Base-by-base conservation (phyloP, 2,113 vertebrate genomes). In the Illadopsis cleaveri region DNA sequence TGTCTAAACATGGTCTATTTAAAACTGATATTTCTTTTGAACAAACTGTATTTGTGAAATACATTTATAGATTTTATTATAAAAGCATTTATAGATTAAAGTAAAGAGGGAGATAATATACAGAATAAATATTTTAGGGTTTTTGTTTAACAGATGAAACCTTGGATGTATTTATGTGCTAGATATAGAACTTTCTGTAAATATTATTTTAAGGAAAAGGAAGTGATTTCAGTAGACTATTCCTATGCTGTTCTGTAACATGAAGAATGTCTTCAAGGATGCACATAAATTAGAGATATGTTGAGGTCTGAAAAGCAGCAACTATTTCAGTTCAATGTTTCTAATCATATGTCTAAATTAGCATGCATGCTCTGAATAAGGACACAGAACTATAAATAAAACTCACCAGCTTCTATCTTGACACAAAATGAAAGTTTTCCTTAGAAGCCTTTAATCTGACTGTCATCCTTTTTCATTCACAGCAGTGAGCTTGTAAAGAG, bases 391-490 rank as follows among this genome's bases (percentile, higher is more conserved):
- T 75, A 45, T 88, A 97, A 95, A 95, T 83, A 82, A 89, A 78
- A 84, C 51, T 61, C 38, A 75, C 18, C n/a, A 54, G 40, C 27
- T 87, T 96, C 93, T 83, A 95, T 90, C 82, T 92, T 95, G 81
- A 82, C 38, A 75, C 48, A 91, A 95, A 91, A 92, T 90, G 68
- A 13, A 96, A 85, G 68, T 71, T 96, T 95, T 93, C 38, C 64
- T 89, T 71, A 37, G 76, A 79, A 96, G 42, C 44, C 71, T 96
- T 91, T 96, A 93, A 89, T 88, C 89, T 86, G 89, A 70, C 62
- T 91, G 28, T 96, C 58, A 91, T 94, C 53, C 61, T 82, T 50
- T 92, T 65, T 86, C 82, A 96, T 82, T 79, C 86, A 72, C 51
- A 95, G 69, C 48, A 95, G 54, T 61, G 78, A 89, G 80, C 60